Base-by-base conservation (phyloP, 2,113 vertebrate species). In the Mobula hypostoma region DNA sequence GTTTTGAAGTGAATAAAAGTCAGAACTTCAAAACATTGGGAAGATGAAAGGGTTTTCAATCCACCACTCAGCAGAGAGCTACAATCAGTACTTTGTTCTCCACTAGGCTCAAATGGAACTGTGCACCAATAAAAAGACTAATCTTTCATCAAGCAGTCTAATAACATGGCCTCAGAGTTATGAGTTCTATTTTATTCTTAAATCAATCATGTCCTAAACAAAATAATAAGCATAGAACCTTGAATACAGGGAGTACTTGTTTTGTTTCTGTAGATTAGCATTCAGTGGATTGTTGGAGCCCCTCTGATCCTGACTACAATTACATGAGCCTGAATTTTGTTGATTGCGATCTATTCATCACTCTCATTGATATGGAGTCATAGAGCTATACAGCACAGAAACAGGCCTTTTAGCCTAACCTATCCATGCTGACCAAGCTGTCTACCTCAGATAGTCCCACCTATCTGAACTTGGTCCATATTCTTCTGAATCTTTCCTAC, bases 111-210 rank as follows among this genome's bases (percentile, higher is more conserved):
- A 74, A 74, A 63, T 72, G 36, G 36, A 74, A 24, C 36, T 48
- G 27, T 76, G 70, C 17, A 76, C 91, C 48, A n/a, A 93, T 24
- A 32, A 93, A 93, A 74, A 8, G 40, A 74, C 36, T 24, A 72
- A 93, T 93, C 66, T 93, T 93, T 76, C 91, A 90, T 90, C 85
- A 90, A 66, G 29, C 61, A 74, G 66, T 66, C 36, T 93, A 40
- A 74, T 70, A 93, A 74, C 91, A 93, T 56, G 70, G 36, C 61
- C 70, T 93, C 27, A 56, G 40, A 93, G 91, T 74, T 32, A 76
- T 93, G 91, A 93, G 32, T 56, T 93, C 36, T 74, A 29, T 9
- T 74, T 24, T 76, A 74, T 93, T 70, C 40, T 7, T 19, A 85
- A 48, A 93, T 93, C 91, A 93, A 76, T 29, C 40, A 1, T 17